Evolutionary conservation across 2,888 invertebrate genomes (phyloP).

Genomic region (Caenorhabditis becei): DNA sequence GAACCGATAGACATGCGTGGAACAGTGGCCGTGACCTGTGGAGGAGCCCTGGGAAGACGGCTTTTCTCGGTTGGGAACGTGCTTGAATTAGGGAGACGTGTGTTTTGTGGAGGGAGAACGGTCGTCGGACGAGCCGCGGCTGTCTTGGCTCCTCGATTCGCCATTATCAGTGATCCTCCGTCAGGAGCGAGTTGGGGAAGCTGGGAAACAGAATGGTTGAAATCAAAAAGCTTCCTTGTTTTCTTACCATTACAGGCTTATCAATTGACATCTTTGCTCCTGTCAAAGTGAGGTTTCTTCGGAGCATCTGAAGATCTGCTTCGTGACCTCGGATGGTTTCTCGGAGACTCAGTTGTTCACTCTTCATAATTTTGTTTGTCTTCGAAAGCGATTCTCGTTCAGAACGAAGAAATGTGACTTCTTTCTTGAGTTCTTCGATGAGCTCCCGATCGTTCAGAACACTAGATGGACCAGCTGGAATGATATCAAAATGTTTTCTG

Average conservation of each 20-base stretch:
- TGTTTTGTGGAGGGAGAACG: slow-evolving; percentile 17
- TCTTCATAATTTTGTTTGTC: slow-evolving; percentile 62
- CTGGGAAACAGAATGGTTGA: slow-evolving; percentile 26
- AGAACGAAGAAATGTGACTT: slow-evolving; percentile 59
- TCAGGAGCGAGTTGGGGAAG: slow-evolving; percentile 61
- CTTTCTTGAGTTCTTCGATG: slow-evolving; percentile 66
- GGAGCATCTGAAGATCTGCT: slow-evolving; percentile 61
- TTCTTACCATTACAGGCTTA: slow-evolving; percentile 22
- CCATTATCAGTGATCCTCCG: slow-evolving; percentile 53
- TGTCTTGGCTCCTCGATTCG: slow-evolving; percentile 64
- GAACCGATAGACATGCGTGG: slow-evolving; percentile 43
- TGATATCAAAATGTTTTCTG: no score
- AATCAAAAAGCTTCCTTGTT: background rate
- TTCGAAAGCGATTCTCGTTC: slow-evolving; percentile 62
- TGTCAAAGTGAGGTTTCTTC: slow-evolving; percentile 54
- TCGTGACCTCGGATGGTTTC: slow-evolving; percentile 68
- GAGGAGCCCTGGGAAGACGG: slow-evolving; percentile 61
- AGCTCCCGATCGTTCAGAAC: slow-evolving; percentile 55
- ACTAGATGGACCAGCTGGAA: slow-evolving; percentile 50
- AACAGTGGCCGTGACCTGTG: slow-evolving; percentile 30
- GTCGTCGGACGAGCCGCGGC: slow-evolving; percentile 28
- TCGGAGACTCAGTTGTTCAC: slow-evolving; percentile 61
- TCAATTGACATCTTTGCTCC: slow-evolving; percentile 51
- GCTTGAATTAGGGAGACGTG: slow-evolving; percentile 57
- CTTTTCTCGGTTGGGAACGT: slow-evolving; percentile 65